Percentiles rank a stretch among this genome's conserved stretches.
Evolutionary conservation across 2,888 invertebrate genomes (phyloP).

Genomic region (Neoaliturus tenellus): DNA sequence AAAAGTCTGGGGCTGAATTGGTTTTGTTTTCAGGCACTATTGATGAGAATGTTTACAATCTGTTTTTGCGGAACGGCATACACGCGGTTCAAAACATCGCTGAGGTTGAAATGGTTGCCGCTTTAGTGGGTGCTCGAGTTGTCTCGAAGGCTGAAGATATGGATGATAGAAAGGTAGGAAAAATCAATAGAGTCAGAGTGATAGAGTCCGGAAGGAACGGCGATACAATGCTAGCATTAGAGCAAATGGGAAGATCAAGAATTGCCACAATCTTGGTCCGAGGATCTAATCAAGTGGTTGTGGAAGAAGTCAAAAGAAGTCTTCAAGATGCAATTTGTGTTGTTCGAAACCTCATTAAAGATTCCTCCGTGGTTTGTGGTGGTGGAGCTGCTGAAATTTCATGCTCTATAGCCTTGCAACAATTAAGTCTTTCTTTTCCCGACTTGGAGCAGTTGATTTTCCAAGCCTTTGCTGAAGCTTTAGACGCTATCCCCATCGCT

Average conservation of each 20-base stretch:
- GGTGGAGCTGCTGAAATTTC: slow-evolving; percentile 39
- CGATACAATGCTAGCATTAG: neutral
- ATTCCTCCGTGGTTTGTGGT: neutral
- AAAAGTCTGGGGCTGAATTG: neutral
- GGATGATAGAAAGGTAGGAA: neutral
- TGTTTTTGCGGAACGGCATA: slow-evolving; percentile 22
- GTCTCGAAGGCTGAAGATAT: slow-evolving; percentile 1
- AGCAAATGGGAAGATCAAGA: neutral
- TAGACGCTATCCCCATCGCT: slow-evolving; percentile 13
- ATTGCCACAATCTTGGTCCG: slow-evolving; percentile 1
- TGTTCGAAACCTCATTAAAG: slow-evolving; percentile 21
- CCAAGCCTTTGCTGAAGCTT: slow-evolving; percentile 28
- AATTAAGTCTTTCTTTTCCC: neutral
- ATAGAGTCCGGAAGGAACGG: neutral
- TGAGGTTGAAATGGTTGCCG: slow-evolving; percentile 21
- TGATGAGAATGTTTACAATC: neutral
- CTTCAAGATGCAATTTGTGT: slow-evolving; percentile 36
- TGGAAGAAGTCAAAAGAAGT: slow-evolving; percentile 28
- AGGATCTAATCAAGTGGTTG: neutral
- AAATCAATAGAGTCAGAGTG: neutral
- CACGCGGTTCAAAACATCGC: neutral
- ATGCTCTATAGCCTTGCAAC: neutral
- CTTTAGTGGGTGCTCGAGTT: neutral
- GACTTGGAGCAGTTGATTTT: slow-evolving; percentile 13
- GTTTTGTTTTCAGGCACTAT: neutral